phyloP scores from a whole-genome alignment of 2,888 invertebrate genomes.

The Calameuta idolon region DNA sequence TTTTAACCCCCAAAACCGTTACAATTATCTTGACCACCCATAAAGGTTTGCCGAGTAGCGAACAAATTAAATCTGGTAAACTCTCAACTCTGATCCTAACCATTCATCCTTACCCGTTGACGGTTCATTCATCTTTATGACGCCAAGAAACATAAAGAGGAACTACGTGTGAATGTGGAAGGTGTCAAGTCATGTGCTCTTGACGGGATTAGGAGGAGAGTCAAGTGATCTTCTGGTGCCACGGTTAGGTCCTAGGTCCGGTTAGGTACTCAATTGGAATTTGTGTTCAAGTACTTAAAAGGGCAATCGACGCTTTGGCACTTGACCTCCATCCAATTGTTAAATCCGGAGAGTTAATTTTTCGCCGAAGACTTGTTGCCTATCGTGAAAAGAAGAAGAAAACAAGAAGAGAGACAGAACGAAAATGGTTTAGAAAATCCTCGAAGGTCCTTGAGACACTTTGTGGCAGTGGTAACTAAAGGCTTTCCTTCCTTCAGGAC shows the following conservation, averaged over 20 bases:
- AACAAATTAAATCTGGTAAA: slow-evolving; percentile 5
- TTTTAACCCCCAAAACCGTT: neutral
- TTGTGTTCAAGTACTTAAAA: neutral
- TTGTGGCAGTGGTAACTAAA: neutral
- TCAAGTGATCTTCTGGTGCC: slow-evolving; percentile 6
- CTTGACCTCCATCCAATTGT: neutral
- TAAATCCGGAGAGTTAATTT: neutral
- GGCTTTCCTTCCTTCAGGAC: neutral
- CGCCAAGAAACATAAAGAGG: neutral
- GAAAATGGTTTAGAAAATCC: neutral
- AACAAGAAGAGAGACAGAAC: neutral
- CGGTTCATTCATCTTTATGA: slow-evolving; percentile 9
- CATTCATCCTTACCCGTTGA: neutral
- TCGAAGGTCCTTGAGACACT: neutral
- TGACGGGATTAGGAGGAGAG: neutral
- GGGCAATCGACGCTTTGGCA: neutral
- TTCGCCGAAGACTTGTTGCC: neutral
- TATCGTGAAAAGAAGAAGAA: neutral
- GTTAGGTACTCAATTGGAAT: neutral
- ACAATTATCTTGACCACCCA: slow-evolving; percentile 7
- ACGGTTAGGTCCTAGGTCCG: neutral
- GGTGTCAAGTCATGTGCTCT: neutral
- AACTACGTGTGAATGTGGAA: neutral
- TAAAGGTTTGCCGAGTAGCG: neutral
- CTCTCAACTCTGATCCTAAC: neutral